A percentile compares a stretch with the other conserved stretches of the same genome.
These are phyloP conservation scores for Typhlichthys subterraneus DNA, from an alignment of 2,797 vertebrate genomes.

Conservation along the genomic window DNA sequence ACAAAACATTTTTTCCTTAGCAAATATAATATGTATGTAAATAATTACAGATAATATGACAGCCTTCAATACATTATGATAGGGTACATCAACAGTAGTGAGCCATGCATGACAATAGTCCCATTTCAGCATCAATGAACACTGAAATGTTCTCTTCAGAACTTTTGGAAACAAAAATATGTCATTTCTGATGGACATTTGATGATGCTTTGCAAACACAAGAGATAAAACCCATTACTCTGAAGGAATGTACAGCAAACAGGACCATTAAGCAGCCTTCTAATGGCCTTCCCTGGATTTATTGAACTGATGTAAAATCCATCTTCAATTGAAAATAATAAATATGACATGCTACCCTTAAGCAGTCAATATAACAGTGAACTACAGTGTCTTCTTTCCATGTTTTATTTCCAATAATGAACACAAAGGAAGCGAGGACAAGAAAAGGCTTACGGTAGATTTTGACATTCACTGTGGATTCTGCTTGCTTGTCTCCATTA, in stretches of 20 bases:
- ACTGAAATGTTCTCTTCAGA: slow-evolving; percentile 46
- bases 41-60: neutral
- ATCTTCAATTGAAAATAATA: slow-evolving; percentile 64
- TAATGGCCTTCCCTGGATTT: slow-evolving; percentile 70
- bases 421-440: neutral
- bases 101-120: slow-evolving; percentile 15
- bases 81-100: slow-evolving; percentile 11
- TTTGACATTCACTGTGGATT: slow-evolving; percentile 93
- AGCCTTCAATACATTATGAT: slow-evolving; percentile 20
- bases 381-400: slow-evolving; percentile 13
- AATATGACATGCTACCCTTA: slow-evolving; percentile 66
- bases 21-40: neutral
- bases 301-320: slow-evolving; percentile 76
- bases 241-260: slow-evolving; percentile 66
- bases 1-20: slow-evolving; percentile 6
- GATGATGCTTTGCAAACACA: slow-evolving; percentile 65
- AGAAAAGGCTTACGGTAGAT: slow-evolving; percentile 89
- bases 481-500: slow-evolving; percentile 82
- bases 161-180: slow-evolving; percentile 26
- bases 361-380: slow-evolving; percentile 68
- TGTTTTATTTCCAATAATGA: neutral
- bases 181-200: slow-evolving; percentile 59
- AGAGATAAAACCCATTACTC: slow-evolving; percentile 75
- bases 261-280: slow-evolving; percentile 74
- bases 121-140: slow-evolving; percentile 11